A percentile compares a stretch with the other conserved stretches of the same genome.
Conservation (phyloP, 2,797 vertebrate species). For the Peromyscus aztecus region DNA sequence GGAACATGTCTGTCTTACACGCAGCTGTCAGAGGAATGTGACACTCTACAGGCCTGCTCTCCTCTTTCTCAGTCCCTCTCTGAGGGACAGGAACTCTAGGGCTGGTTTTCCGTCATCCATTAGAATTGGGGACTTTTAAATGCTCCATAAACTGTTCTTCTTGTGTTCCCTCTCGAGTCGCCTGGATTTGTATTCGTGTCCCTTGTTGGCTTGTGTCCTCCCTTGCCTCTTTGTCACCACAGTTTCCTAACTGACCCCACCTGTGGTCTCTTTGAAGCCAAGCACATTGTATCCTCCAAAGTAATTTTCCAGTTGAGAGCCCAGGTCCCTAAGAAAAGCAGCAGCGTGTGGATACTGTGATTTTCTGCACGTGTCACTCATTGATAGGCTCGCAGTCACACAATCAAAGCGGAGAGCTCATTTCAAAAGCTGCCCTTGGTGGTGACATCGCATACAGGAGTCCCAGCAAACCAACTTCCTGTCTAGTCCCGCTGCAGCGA, state of each 20-base stretch:
- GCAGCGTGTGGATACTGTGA: not conserved
- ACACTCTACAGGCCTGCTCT: rapidly evolving
- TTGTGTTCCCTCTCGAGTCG: not conserved
- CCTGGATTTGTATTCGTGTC: not conserved
- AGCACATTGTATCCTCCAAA: not conserved
- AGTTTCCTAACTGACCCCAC: not conserved
- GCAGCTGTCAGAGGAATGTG: not conserved
- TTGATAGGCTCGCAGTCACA: not conserved
- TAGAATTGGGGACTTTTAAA: not conserved
- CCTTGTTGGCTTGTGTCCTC: not conserved
- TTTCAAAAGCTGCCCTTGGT: not conserved
- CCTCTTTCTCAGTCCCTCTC: not conserved
- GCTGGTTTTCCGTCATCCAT: not conserved
- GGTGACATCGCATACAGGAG: not conserved
- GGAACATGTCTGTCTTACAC: not conserved
- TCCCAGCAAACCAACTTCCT: not conserved
- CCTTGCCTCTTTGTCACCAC: not conserved
- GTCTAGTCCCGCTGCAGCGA: not conserved
- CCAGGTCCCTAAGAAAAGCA: slow-evolving; percentile 15
- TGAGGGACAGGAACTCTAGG: not conserved
- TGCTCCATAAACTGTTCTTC: not conserved
- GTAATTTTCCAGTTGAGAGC: not conserved
- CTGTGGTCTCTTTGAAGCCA: not conserved
- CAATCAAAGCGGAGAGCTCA: not conserved
- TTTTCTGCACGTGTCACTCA: no score